Evolutionary conservation across 2,113 vertebrate genomes (phyloP).

Genomic region (Carollia perspicillata): DNA sequence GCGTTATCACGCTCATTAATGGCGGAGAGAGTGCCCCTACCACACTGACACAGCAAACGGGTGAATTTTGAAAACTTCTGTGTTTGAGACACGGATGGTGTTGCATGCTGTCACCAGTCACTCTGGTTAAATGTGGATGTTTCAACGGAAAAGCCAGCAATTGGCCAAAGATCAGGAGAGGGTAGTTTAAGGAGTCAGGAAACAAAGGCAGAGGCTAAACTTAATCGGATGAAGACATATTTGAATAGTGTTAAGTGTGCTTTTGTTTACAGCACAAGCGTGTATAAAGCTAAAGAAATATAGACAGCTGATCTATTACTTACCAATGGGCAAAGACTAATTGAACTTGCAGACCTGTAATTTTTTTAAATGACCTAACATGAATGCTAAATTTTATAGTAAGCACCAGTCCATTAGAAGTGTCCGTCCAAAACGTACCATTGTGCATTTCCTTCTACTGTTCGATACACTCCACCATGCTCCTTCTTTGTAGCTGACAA

Average conservation of each 20-base stretch:
- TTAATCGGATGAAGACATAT: not conserved
- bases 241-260: not conserved
- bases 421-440: not conserved
- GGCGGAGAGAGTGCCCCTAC: slow-evolving; percentile 94
- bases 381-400: not conserved
- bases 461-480: not conserved
- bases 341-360: not conserved
- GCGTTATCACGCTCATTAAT: slow-evolving; percentile 94
- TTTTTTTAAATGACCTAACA: not conserved
- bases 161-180: not conserved
- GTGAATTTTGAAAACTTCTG: slow-evolving; percentile 87
- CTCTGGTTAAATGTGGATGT: slow-evolving; percentile 60
- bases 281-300: not conserved
- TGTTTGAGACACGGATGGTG: slow-evolving; percentile 71
- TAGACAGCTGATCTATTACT: not conserved
- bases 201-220: not conserved
- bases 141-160: not conserved
- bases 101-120: slow-evolving; percentile 79
- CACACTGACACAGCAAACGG: slow-evolving; percentile 95
- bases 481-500: not conserved
- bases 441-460: not conserved
- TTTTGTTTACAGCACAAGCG: not conserved
- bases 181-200: not conserved
- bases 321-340: not conserved
- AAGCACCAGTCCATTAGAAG: not conserved